Percentiles rank a stretch among this genome's conserved stretches.
Conservation (phyloP, 2,113 vertebrate species). For the Dolichallabes microphthalmus region DNA sequence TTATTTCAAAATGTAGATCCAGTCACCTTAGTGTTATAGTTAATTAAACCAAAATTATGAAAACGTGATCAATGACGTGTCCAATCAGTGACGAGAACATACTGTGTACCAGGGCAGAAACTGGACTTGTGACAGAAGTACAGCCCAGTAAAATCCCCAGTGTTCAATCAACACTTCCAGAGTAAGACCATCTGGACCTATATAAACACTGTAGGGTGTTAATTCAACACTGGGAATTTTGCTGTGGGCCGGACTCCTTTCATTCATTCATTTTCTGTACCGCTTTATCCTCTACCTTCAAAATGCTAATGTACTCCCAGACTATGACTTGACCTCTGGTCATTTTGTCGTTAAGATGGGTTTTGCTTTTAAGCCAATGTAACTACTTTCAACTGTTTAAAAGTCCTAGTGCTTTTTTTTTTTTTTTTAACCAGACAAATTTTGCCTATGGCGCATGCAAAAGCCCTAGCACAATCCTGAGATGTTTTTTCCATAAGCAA, state of each 20-base stretch:
- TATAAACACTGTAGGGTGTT: no score
- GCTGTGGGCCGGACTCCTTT: no score
- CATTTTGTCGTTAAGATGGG: background rate
- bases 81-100: background rate
- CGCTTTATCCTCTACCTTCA: no score
- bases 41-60: background rate
- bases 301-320: background rate
- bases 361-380: background rate
- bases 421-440: background rate
- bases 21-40: background rate
- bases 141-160: no score
- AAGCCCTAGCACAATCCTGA: background rate
- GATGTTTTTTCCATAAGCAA: background rate
- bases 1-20: background rate
- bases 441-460: slow-evolving; percentile 3
- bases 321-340: background rate
- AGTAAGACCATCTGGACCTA: no score
- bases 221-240: no score
- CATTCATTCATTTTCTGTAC: no score
- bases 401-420: background rate
- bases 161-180: no score
- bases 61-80: background rate
- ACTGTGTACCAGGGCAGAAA: background rate
- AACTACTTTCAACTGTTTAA: background rate
- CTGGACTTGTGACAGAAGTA: background rate